These are phyloP conservation scores for Lysandra coridon DNA, from an alignment of 2,888 invertebrate genomes.

Conservation along the genomic window DNA sequence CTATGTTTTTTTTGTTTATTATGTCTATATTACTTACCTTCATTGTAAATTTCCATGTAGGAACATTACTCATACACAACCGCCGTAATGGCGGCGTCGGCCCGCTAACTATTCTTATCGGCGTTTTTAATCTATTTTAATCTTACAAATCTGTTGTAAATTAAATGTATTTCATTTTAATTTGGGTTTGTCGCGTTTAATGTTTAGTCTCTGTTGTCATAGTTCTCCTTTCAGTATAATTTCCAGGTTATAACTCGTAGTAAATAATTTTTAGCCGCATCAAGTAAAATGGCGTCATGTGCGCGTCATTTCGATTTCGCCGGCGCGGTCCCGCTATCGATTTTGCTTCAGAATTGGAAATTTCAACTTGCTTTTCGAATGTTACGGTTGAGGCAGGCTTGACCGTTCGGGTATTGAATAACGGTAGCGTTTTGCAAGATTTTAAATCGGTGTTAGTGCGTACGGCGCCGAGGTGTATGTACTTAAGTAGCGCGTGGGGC, in stretches of 20 bases:
- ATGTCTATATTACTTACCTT: constrained; percentile 36
- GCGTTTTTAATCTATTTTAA: constrained; percentile 65
- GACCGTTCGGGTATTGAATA: constrained; percentile 48
- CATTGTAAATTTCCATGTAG: constrained; percentile 52
- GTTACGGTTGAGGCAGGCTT: constrained; percentile 54
- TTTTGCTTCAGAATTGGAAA: constrained; percentile 52
- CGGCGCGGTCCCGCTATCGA: constrained; percentile 67
- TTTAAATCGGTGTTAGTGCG: constrained; percentile 72
- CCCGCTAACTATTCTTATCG: constrained; percentile 64
- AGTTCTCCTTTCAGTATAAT: constrained; percentile 72
- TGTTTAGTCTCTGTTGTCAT: constrained; percentile 58
- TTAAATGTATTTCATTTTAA: constrained; percentile 63
- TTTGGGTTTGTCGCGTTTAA: constrained; percentile 62
- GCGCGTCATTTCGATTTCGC: constrained; percentile 72
- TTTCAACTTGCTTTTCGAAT: constrained; percentile 51
- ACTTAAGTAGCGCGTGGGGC: neutral
- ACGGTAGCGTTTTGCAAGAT: constrained; percentile 65
- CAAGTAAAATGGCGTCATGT: constrained; percentile 78
- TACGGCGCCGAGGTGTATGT: constrained; percentile 39
- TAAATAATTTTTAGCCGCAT: constrained; percentile 68
- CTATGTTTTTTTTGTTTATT: constrained; percentile 14
- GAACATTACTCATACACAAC: constrained; percentile 54
- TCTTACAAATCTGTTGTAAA: constrained; percentile 72
- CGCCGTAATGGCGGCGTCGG: constrained; percentile 75
- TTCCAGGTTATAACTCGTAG: constrained; percentile 59